Evolutionary conservation across 2,797 vertebrate genomes (phyloP), one percentile per base, ranked within the genome.

Genomic region (Chelidonichthys spinosus): DNA sequence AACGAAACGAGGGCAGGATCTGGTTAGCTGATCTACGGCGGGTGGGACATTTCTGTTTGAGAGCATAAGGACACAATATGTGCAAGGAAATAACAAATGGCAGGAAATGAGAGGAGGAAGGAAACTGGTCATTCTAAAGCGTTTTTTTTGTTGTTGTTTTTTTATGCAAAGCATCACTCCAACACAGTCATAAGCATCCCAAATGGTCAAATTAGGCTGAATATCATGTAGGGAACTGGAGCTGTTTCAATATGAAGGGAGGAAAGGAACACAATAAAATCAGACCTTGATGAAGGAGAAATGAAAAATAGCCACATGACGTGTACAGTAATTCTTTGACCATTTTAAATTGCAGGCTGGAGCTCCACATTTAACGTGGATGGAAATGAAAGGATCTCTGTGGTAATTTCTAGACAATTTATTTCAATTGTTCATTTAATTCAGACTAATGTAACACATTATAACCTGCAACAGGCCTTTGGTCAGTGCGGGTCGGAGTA

Each of bases 391-490:
- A 3, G 4, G 7, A n/a, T 17, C 47, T 64, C 13, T 54, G 37
- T 59, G 11, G 62, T 40, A 14, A 35, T 72, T 79, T 65, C 36
- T 39, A 3, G 52, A 33, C 15, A 18, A 42, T 39, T 60, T 15
- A 74, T 83, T 75, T 42, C 18, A 62, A 68, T 72, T 75, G 60
- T 67, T 39, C 56, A 35, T n/a, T 35, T 18, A 33, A 35, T 39
- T 53, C 35, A 50, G n/a, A 47, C 39, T 60, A 71, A 82, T 74
- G 42, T 54, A 46, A 18, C 53, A 70, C 72, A 74, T 82, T 64
- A 74, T 11, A 73, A 74, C 11, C 18, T 33, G 33, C 39, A 37
- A 54, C 55, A 15, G 13, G 55, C 47, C 10, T 80, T 78, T 68
- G 54, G 49, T 67, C 10, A 17, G 66, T 33, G 40, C 33, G 5